Conservation (phyloP, 1,140 invertebrate species). For the Drepana arcuata region DNA sequence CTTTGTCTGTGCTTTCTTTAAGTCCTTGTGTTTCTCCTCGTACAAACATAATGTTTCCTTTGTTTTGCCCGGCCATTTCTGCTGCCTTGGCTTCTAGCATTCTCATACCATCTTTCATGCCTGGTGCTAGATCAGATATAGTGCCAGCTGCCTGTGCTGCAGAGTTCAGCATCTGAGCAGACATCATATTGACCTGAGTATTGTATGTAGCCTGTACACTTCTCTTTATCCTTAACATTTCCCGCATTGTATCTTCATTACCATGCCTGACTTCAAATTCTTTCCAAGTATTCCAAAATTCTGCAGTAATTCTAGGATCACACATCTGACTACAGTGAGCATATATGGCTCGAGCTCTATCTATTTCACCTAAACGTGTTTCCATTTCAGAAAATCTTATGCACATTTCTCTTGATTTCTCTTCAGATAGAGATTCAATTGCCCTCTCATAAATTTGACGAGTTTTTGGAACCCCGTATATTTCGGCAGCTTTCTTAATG, state of each 20-base stretch:
- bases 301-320: conserved; percentile 94
- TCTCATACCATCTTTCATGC: conserved; percentile 88
- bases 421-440: conserved; percentile 93
- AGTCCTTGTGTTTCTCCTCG: conserved; percentile 88
- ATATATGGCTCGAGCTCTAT: conserved; percentile 96
- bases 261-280: conserved; percentile 99
- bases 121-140: conserved; percentile 78
- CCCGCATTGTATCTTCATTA: conserved; percentile 99
- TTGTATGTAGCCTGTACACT: conserved; percentile 98
- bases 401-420: conserved; percentile 96
- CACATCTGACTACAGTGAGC: conserved; percentile 99
- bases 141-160: conserved; percentile 75
- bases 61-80: conserved; percentile 72
- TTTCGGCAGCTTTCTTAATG: conserved; percentile 97
- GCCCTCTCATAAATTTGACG: conserved; percentile 98
- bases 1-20: conserved; percentile 78
- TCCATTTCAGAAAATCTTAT: conserved; percentile 97
- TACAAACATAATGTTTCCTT: conserved; percentile 86
- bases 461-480: conserved; percentile 97
- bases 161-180: conserved; percentile 93
- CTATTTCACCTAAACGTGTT: conserved; percentile 97
- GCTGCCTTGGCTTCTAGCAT: conserved; percentile 88
- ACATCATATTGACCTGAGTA: conserved; percentile 98
- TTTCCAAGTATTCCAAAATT: conserved; percentile 99
- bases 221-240: conserved; percentile 98